Percentiles rank a stretch among this genome's conserved stretches.
Evolutionary conservation across 2,888 invertebrate genomes (phyloP).

Genomic region (Sminthurinus aureus): DNA sequence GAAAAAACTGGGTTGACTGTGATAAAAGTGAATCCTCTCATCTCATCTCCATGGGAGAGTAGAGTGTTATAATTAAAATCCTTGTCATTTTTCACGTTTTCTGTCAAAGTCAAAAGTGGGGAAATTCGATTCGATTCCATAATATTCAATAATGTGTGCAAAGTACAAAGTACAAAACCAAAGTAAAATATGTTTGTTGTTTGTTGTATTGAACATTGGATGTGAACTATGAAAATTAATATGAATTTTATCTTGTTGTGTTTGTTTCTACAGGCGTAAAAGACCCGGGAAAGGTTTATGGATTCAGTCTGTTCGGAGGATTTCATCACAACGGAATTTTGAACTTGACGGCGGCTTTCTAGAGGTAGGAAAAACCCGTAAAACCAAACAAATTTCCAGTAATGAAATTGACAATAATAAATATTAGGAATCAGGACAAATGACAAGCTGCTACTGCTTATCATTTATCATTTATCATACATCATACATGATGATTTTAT

Average conservation of each 20-base stretch:
- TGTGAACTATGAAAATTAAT: no score
- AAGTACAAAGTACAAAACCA: background rate
- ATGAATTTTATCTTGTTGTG: background rate
- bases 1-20: background rate
- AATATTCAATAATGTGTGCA: background rate
- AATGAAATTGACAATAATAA: background rate
- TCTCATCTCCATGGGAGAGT: no score
- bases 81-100: no score
- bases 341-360: conserved; percentile 46
- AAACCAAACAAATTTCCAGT: background rate
- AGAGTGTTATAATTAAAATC: no score
- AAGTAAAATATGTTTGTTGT: background rate
- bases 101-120: no score
- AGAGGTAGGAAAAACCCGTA: background rate
- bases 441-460: no score
- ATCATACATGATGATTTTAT: no score
- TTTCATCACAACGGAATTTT: conserved; percentile 57
- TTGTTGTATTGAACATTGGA: no score
- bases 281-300: conserved; percentile 57
- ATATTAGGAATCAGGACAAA: background rate
- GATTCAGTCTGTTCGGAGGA: conserved; percentile 57
- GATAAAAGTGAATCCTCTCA: background rate
- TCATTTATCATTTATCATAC: no score
- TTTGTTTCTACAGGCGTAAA: conserved; percentile 47
- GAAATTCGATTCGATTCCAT: background rate